These are phyloP conservation scores for Dendrolimus kikuchii DNA, from an alignment of 1,140 invertebrate genomes.

Conservation along the genomic window DNA sequence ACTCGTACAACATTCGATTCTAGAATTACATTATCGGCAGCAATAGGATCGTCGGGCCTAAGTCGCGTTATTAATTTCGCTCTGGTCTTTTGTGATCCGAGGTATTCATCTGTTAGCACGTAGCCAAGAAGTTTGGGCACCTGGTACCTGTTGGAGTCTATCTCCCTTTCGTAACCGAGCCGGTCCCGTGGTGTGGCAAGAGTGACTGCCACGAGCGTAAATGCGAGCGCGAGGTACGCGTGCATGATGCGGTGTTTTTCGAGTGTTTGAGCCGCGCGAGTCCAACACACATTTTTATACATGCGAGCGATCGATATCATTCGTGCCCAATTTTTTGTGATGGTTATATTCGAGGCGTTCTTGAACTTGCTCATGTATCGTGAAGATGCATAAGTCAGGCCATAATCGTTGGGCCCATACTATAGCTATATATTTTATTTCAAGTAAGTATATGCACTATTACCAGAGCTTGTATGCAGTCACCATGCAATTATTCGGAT, in stretches of 20 bases:
- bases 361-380: constrained; percentile 52
- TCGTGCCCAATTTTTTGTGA: constrained; percentile 64
- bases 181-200: constrained; percentile 31
- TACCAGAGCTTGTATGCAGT: too few species aligned
- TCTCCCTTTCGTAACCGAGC: constrained; percentile 56
- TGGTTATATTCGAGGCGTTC: constrained; percentile 32
- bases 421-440: too few species aligned
- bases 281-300: constrained; percentile 60
- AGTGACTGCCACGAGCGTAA: constrained; percentile 39
- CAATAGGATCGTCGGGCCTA: constrained; percentile 51
- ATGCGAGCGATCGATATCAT: constrained; percentile 58
- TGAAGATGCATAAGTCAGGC: constrained; percentile 18
- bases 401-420: too few species aligned
- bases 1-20: constrained; percentile 62
- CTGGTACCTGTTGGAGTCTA: constrained; percentile 41
- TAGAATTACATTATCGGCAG: constrained; percentile 62
- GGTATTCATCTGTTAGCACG: constrained; percentile 45
- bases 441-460: too few species aligned
- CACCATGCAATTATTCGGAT: constrained; percentile 26
- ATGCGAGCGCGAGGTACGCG: constrained; percentile 52
- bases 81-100: constrained; percentile 46
- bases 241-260: constrained; percentile 57
- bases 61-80: constrained; percentile 50
- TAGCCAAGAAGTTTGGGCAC: constrained; percentile 42
- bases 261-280: constrained; percentile 61